These are phyloP conservation scores for Tromatobia lineatoria DNA, from an alignment of 2,888 invertebrate species.

Conservation along the genomic window DNA sequence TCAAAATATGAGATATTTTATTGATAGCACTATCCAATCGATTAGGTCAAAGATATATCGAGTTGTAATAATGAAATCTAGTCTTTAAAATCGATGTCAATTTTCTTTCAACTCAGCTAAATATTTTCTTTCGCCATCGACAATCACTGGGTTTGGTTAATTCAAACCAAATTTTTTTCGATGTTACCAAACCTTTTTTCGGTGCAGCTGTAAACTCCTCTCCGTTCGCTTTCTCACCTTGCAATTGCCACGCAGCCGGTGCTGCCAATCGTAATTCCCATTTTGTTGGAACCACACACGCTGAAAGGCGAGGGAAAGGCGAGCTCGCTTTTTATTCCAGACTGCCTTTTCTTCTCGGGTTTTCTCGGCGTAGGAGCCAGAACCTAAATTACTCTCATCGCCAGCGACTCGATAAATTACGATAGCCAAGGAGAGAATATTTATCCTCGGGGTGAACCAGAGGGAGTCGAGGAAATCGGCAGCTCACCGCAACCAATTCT, in stretches of 20 bases:
- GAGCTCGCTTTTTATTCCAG: constrained; percentile 38
- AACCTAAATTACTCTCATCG: constrained; percentile 69
- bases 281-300: constrained; percentile 26
- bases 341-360: constrained; percentile 25
- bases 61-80: no score
- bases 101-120: no score
- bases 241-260: constrained; percentile 33
- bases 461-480: constrained; percentile 8
- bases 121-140: no score
- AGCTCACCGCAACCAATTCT: constrained; percentile 75
- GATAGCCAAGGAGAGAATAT: constrained; percentile 74
- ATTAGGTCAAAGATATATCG: no score
- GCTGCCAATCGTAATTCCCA: constrained; percentile 26
- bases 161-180: no score
- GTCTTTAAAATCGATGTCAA: no score
- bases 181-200: no score
- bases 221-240: constrained; percentile 11
- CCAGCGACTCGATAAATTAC: constrained; percentile 77
- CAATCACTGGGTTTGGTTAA: no score
- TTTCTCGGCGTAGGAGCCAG: constrained; percentile 29
- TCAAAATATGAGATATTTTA: no score
- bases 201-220: constrained; percentile 9
- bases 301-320: constrained; percentile 23
- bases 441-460: constrained; percentile 67
- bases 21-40: no score